Conservation (phyloP, 1,140 invertebrate species). For the Diprion similis region DNA sequence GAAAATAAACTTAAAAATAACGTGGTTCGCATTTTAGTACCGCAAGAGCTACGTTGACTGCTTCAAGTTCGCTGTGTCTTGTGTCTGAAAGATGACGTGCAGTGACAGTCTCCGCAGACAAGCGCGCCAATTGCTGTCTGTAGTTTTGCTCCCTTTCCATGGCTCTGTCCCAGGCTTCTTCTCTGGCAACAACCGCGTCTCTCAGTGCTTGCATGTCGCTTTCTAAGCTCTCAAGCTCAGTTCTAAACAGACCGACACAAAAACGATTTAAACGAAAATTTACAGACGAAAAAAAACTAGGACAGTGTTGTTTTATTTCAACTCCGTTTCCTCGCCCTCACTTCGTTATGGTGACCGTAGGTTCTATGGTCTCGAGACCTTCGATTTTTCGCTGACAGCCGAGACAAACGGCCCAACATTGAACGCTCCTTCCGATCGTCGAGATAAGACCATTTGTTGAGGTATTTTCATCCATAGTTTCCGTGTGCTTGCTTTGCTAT, state of each 20-base stretch:
- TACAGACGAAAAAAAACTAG: neutral
- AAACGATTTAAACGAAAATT: neutral
- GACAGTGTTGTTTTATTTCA: neutral
- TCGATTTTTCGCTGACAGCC: slow-evolving; percentile 40
- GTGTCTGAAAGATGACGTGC: slow-evolving; percentile 46
- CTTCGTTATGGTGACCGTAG: slow-evolving; percentile 44
- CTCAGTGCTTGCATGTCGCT: slow-evolving; percentile 47
- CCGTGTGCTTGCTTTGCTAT: neutral
- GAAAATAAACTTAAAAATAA: too few relatives aligned
- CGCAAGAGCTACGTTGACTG: slow-evolving; percentile 33
- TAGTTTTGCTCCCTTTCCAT: slow-evolving; percentile 48
- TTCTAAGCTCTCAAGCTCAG: slow-evolving; percentile 47
- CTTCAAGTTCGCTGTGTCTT: slow-evolving; percentile 42
- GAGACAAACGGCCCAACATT: slow-evolving; percentile 37
- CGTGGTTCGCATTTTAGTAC: slow-evolving; percentile 27
- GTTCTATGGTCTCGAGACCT: slow-evolving; percentile 30
- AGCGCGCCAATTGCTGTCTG: slow-evolving; percentile 44
- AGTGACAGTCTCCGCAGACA: slow-evolving; percentile 46
- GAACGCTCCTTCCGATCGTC: slow-evolving; percentile 15
- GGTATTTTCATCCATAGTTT: neutral
- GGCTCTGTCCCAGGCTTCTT: slow-evolving; percentile 45
- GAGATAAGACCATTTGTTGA: neutral
- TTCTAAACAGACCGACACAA: slow-evolving; percentile 35
- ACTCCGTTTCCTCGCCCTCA: slow-evolving; percentile 15
- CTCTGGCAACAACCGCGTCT: slow-evolving; percentile 42